Evolutionary conservation across 2,888 invertebrate species (phyloP), one percentile per base, ranked within the genome.

Genomic region (Portevinia maculata): DNA sequence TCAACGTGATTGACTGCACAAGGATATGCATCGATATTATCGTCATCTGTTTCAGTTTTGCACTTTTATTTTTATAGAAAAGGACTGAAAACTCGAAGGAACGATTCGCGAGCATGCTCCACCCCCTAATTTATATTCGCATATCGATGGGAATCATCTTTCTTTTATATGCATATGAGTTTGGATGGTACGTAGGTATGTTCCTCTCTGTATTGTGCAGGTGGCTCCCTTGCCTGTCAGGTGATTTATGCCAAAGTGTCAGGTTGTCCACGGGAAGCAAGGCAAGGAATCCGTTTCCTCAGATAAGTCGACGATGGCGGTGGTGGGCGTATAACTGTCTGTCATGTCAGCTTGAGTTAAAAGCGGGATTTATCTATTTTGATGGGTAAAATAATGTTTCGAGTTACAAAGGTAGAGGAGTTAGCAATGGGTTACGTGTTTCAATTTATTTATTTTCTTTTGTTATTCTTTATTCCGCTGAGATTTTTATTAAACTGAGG

Each of bases 321-420:
- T 19, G 32, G 37, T 65, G 79, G 67, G 74, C 34, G 60, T 48
- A 53, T 55, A 55, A 37, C 69, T 60, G 73, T 41, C 67, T 75
- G 79, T 79, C 79, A 75, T 69, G 79, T 79, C 69, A 74, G 62
- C 50, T 50, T 69, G 34, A 50, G 67, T 75, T 74, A 57, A 69
- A 75, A 64, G 75, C 24, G 62, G 55, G 44, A 79, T 79, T 75
- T 69, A 75, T 75, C 75, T 79, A 62, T 79, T 57, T 24, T 44
- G 52, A 21, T 50, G 55, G 41, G 32, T 67, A 34, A 19, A 30
- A 13, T 30, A 69, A 55, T 53, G 60, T 17, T 60, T 53, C 37
- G 5, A 30, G 19, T 17, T 60, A 53, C 52, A 44, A 57, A 53
- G 37, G 69, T 30, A 41, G 53, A 41, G 28, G 50, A 19, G 19